These are phyloP conservation scores for Paradoxurus hermaphroditus DNA, from an alignment of 2,113 vertebrate species.

Conservation along the genomic window DNA sequence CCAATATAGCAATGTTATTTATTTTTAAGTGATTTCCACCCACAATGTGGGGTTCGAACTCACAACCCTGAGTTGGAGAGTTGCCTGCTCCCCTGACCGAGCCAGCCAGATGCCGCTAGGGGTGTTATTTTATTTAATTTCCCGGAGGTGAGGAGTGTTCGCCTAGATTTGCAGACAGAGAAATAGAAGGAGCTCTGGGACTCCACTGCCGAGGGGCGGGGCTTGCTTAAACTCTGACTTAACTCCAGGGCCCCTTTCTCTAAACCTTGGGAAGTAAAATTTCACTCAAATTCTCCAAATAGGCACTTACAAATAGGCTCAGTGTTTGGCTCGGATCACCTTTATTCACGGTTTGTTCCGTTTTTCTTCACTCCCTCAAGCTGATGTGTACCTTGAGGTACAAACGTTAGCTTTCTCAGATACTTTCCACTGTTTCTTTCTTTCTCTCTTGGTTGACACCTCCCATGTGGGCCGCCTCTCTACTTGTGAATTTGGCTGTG, in stretches of 20 bases:
- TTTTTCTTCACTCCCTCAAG: neutral
- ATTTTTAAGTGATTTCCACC: neutral
- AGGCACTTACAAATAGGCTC: neutral
- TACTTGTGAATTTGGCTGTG: neutral
- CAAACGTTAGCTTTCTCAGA: neutral
- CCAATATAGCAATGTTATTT: neutral
- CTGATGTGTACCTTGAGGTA: neutral
- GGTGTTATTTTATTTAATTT: too few species aligned
- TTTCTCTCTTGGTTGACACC: neutral
- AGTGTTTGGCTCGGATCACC: neutral
- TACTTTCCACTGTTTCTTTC: neutral
- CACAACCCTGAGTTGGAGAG: neutral
- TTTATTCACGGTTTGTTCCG: neutral
- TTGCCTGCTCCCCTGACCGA: neutral
- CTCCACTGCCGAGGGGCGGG: too few species aligned
- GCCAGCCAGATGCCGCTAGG: neutral
- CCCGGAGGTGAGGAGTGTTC: neutral
- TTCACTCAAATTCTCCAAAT: neutral
- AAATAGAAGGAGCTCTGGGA: too few species aligned
- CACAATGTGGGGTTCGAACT: neutral
- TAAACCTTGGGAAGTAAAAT: neutral
- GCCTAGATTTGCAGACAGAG: neutral
- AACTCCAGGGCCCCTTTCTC: neutral
- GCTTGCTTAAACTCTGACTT: neutral
- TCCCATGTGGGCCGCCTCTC: neutral